Conservation (phyloP, 2,113 vertebrate genomes). For the Chloroceryle aenea region DNA sequence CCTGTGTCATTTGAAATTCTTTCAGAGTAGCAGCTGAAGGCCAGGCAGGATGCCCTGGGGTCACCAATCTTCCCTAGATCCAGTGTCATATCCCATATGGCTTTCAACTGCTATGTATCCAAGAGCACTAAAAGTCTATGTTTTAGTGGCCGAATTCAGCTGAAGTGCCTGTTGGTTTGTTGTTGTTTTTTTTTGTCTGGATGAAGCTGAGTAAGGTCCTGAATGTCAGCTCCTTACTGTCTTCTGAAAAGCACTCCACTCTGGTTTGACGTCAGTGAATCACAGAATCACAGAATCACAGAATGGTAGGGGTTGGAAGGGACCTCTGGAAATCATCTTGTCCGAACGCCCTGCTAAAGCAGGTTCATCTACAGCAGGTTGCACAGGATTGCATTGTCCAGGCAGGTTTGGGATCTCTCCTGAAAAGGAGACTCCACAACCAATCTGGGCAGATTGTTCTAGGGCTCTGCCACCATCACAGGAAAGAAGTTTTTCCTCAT, state of each 20-base stretch:
- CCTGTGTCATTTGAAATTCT: background rate
- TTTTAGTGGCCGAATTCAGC: background rate
- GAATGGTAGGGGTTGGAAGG: background rate
- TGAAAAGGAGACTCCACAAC: background rate
- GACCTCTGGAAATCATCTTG: background rate
- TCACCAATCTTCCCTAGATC: background rate
- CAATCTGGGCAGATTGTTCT: background rate
- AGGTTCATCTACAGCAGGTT: background rate
- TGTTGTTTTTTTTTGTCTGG: background rate
- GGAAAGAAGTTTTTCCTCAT: background rate
- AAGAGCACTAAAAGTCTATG: background rate
- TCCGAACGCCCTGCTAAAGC: background rate
- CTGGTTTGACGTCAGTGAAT: background rate
- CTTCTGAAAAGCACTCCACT: background rate
- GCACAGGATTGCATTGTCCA: background rate
- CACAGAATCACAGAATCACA: background rate
- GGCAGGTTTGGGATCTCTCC: background rate
- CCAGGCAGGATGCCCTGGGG: background rate
- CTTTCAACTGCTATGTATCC: background rate
- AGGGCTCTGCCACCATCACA: background rate
- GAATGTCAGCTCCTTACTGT: background rate
- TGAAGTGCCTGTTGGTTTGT: background rate
- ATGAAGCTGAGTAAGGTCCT: background rate
- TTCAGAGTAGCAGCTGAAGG: background rate
- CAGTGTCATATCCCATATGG: accelerated